A percentile compares a stretch with the other conserved stretches of the same genome.
phyloP scores from a whole-genome alignment of 1,140 invertebrate species.

The Brachionus calyciflorus region DNA sequence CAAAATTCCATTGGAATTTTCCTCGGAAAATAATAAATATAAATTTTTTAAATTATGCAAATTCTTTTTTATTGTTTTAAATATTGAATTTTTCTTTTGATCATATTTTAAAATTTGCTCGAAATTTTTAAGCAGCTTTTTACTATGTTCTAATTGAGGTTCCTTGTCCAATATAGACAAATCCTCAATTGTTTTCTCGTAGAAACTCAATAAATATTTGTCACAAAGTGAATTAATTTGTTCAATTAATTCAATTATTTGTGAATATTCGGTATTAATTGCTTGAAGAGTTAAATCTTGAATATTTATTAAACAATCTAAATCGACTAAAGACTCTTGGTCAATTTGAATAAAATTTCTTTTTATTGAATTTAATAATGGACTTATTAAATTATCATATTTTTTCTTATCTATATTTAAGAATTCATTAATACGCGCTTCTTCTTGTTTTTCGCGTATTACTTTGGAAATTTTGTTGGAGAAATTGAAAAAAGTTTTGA shows the following conservation, averaged over 20 bases:
- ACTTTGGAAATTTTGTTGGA: not conserved
- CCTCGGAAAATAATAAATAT: not conserved
- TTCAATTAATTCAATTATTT: not conserved
- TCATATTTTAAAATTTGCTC: conserved; percentile 12
- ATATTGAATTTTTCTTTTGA: not conserved
- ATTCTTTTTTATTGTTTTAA: not conserved
- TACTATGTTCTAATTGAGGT: not conserved
- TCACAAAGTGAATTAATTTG: not conserved
- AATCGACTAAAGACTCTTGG: not conserved
- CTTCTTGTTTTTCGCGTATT: not conserved
- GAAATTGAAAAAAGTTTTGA: not conserved
- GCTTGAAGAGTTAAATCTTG: not conserved
- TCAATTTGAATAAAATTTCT: not conserved
- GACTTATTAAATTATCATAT: not conserved
- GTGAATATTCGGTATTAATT: not conserved
- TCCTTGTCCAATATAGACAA: not conserved
- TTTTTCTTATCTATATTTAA: not conserved
- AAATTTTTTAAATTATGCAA: not conserved
- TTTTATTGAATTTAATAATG: not conserved
- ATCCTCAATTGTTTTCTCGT: not conserved
- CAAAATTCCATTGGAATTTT: not conserved
- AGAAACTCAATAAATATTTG: conserved; percentile 18
- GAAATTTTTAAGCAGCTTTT: not conserved
- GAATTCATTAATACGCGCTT: not conserved
- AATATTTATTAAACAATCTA: not conserved